Conservation (phyloP, 2,113 vertebrate species). For the Oryzias melastigma region DNA sequence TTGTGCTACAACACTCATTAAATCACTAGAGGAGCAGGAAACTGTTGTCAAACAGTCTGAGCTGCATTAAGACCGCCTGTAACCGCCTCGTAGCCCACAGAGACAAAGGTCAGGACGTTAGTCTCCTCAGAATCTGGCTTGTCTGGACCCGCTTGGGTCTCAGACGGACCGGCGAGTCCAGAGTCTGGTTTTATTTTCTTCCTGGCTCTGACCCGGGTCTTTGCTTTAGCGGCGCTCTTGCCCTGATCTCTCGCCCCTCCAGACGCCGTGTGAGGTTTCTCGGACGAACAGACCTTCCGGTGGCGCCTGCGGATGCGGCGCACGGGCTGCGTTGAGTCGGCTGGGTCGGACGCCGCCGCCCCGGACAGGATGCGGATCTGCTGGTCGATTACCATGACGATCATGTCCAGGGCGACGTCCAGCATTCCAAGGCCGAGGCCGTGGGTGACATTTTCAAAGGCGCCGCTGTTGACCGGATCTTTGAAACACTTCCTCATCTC, state of each 20-base stretch:
- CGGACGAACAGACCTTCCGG: conserved; percentile 52
- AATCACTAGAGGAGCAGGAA: too few species aligned
- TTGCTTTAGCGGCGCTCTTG: conserved; percentile 58
- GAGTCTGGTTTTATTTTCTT: conserved; percentile 50
- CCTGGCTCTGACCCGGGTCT: conserved; percentile 53
- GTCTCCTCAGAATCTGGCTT: conserved; percentile 59
- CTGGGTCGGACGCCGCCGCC: conserved; percentile 65
- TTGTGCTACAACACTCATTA: too few species aligned
- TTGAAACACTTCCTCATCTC: conserved; percentile 78
- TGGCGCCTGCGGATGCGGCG: conserved; percentile 72
- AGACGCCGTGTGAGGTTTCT: conserved; percentile 37
- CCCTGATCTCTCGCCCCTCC: conserved; percentile 43
- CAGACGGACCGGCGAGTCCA: not conserved
- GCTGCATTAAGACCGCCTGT: conserved; percentile 61
- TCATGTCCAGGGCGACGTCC: conserved; percentile 74
- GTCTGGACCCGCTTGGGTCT: conserved; percentile 29
- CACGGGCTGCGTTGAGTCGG: conserved; percentile 45
- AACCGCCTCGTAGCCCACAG: conserved; percentile 78
- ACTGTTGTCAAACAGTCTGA: conserved; percentile 37
- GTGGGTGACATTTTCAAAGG: conserved; percentile 76
- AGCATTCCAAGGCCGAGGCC: conserved; percentile 78
- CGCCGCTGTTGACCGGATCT: conserved; percentile 70
- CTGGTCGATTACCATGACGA: conserved; percentile 73
- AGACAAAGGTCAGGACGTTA: conserved; percentile 76
- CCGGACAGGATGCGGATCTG: conserved; percentile 80